phyloP scores from a whole-genome alignment of 1,140 invertebrate species.

The Drepana arcuata region DNA sequence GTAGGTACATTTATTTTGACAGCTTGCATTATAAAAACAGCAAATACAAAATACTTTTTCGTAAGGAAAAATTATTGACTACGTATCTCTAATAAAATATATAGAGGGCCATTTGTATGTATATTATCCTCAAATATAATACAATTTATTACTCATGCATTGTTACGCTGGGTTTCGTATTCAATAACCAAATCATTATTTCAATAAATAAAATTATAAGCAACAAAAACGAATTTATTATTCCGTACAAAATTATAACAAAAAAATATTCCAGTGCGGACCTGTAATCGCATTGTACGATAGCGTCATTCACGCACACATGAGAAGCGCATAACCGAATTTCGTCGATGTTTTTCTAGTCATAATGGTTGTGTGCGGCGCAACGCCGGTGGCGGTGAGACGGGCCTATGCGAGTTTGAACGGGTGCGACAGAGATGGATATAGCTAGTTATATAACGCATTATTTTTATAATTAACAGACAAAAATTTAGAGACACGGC shows the following conservation, averaged over 20 bases:
- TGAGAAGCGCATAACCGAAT: conserved; percentile 47
- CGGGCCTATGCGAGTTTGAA: conserved; percentile 12
- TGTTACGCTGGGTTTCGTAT: no score
- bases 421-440: conserved; percentile 21
- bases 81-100: no score
- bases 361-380: conserved; percentile 38
- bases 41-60: no score
- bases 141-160: no score
- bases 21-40: no score
- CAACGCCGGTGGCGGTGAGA: conserved; percentile 28
- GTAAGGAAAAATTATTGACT: no score
- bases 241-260: conserved; percentile 7
- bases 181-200: no score
- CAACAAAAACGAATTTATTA: not conserved
- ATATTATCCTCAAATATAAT: no score
- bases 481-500: conserved; percentile 68
- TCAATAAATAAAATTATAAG: no score
- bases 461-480: conserved; percentile 72
- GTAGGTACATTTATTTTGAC: no score
- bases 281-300: conserved; percentile 66
- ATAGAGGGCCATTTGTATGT: no score
- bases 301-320: conserved; percentile 68
- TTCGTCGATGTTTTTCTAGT: conserved; percentile 66
- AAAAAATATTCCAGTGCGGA: conserved; percentile 36
- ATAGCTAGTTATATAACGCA: conserved; percentile 63